Base-by-base conservation (phyloP, 1,140 invertebrate genomes). In the Pantala flavescens region DNA sequence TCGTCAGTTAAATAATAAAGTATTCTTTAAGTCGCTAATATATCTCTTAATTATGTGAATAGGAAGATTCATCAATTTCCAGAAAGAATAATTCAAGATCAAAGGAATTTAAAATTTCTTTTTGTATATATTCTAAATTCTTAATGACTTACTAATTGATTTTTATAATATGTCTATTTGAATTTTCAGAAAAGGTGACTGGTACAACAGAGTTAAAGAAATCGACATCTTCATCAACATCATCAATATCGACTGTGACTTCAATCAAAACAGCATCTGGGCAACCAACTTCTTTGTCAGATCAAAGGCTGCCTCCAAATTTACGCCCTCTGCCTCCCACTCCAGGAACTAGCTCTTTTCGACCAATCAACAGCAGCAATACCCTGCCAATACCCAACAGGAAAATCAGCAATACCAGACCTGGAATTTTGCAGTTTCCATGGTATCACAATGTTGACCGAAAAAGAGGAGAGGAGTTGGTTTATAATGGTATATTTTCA, bases 381-480 rank as follows among this genome's bases (percentile, higher is more conserved):
- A 63, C 49, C 49, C 14, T 21, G 14, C 14, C 49, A 7, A 5
- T 63, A 21, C 49, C 49, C 12, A 36, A 5, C 28, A 42, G 73
- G 7, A 16, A 70, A 16, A 73, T 49, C 23, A 76, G 73, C 23
- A 43, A n/a, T 7, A 28, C 55, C n/a, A 74, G 36, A 23, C 42
- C 71, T 10, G n/a, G 23, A 7, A n/a, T 75, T 10, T n/a, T 70
- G 19, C 74, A 76, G 14, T 63, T 70, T 63, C 74, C 76, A 12
- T 76, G 76, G 76, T 76, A 75, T 71, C 71, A 75, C 55, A 75
- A 73, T 63, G 76, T 75, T 19, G 76, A 76, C 70, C 71, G 76
- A 5, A 73, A 7, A 16, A 24, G 72, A 71, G 76, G 21, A 21
- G 76, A 76, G 23, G 74, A 75, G 42, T 36, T 76, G n/a, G 74